Evolutionary conservation across 2,113 vertebrate species (phyloP), one percentile per base, ranked within the genome.

Genomic region (Girardinichthys multiradiatus): DNA sequence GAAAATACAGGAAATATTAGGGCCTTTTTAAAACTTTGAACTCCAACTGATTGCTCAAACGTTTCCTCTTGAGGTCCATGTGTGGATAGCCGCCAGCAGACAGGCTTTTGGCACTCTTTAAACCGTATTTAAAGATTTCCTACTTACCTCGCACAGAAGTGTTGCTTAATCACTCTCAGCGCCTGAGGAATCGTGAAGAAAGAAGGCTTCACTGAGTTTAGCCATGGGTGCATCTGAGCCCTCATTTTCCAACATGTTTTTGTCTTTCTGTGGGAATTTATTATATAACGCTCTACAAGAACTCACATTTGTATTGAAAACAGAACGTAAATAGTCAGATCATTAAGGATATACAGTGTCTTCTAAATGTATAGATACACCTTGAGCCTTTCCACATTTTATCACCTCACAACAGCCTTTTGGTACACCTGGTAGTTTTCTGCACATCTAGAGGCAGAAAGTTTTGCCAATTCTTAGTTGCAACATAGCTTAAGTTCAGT

Each of bases 31-130:
- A 82, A 86, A 65, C 76, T 59, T 80, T 86, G 77, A 86, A 85
- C 24, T 79, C 68, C 8, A 42, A 64, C 74, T 88, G 86, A 91
- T 84, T 83, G 81, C 83, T 84, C 80, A 79, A 84, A 87, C 72
- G 83, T 90, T 90, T 91, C 85, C 72, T 82, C 78, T 48, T 45
- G 39, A 11, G 79, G 79, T 86, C 84, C 71, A 75, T 57, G 58
- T 8, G 68, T 57, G 82, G 63, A 71, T 24, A 2, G 1, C 11
- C 64, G 81, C 83, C 79, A 81, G 68, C 59, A 57, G 37, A 74
- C 51, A 58, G 74, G 33, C 33, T 66, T 78, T 68, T 85, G 85
- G 86, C 80, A 63, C 11, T 26, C 51, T 27, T 39, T 0, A 10
- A 37, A 37, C 31, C 39, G 59, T 69, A 31, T 77, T 39, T 51